Conservation (phyloP, 2,113 vertebrate species). For the Anthoscopus minutus region DNA sequence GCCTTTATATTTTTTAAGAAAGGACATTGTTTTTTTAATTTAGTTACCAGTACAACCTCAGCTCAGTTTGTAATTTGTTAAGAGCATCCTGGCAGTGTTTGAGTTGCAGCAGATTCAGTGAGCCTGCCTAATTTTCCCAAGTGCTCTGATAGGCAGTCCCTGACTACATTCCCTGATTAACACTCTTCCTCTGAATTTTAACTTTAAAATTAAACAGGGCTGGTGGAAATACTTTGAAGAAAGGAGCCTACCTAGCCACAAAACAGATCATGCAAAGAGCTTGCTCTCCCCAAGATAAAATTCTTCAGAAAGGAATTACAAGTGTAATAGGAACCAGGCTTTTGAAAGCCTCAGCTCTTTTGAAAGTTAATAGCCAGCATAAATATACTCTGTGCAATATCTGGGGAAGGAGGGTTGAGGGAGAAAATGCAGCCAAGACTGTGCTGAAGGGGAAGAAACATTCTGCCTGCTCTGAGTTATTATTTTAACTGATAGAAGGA, state of each 20-base stretch:
- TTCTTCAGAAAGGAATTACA: neutral
- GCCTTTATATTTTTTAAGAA: neutral
- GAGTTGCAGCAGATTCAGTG: neutral
- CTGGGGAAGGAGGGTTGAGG: neutral
- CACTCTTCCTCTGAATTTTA: neutral
- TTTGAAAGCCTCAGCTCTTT: neutral
- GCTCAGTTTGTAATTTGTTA: neutral
- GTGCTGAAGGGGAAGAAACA: neutral
- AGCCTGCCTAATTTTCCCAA: neutral
- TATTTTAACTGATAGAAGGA: neutral
- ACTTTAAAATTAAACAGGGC: neutral
- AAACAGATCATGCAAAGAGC: neutral
- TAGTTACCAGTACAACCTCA: neutral
- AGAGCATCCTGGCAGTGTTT: neutral
- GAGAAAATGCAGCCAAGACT: neutral
- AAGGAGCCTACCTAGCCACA: neutral
- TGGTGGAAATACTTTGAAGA: neutral
- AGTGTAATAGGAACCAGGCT: slow-evolving; percentile 18
- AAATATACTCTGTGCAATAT: neutral
- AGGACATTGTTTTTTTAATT: neutral
- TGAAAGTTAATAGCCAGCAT: slow-evolving; percentile 31
- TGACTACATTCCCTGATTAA: neutral
- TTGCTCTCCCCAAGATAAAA: neutral
- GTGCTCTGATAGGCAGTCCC: neutral
- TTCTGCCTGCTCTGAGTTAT: neutral